Base-by-base conservation (phyloP, 1,140 invertebrate genomes). In the Papilio aristodemus region DNA sequence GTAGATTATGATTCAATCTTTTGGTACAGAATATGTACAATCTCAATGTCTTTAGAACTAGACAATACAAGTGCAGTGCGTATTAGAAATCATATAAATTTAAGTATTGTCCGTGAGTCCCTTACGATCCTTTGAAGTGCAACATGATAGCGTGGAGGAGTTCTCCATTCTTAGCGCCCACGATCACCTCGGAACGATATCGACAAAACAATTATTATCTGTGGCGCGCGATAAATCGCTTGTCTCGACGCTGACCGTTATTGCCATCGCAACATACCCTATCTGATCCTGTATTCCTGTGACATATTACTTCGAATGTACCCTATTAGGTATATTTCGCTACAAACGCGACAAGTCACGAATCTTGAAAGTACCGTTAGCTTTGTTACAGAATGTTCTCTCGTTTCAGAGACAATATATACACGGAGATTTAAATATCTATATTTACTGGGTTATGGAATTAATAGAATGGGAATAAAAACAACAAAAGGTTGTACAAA, bases 141-240 rank as follows among this genome's bases (percentile, higher is more conserved):
- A 58, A 62, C 57, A 68, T 68, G 74, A 78, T 75, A 81, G 70
- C 80, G 79, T 84, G 77, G 73, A 76, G 66, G 62, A 74, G 63
- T 67, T 37, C 60, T 76, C 59, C 60, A 70, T 59, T 68, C 46
- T 66, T 69, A 46, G 81, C 81, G 76, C 83, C 80, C 84, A 85
- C 82, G 81, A 79, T 79, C 78, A 58, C 78, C 75, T 78, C 73
- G 68, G 69, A 64, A 72, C 74, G 77, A 78, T 84, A 85, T 85
- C 79, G 73, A 76, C 71, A 78, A 80, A 82, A 88, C 82, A 86
- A 85, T 88, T 86, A 87, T 84, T 81, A 79, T 79, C 77, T 75
- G 57, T 67, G 41, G 76, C 72, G 63, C 54, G 76, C 84, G 76
- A 89, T 89, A 89, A 89, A 86, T 89, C 81, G 75, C 68, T 71